These are phyloP conservation scores for Rhodeus uyekii DNA, from an alignment of 2,797 vertebrate species.

Conservation along the genomic window DNA sequence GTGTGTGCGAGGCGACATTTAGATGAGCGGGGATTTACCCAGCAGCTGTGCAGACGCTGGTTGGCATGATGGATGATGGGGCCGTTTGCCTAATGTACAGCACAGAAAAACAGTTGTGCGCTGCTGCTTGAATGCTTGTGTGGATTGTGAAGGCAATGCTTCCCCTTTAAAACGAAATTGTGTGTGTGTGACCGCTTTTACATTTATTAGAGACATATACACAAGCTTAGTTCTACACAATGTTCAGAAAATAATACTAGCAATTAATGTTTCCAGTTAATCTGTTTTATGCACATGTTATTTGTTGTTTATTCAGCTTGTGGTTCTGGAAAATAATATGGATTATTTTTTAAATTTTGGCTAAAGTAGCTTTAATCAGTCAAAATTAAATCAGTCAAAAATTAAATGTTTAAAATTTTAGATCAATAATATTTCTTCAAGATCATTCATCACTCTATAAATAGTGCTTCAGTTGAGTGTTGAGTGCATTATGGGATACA, in stretches of 20 bases:
- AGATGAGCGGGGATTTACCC: constrained; percentile 55
- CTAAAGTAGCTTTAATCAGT: not conserved
- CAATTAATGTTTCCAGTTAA: not conserved
- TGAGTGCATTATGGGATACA: not conserved
- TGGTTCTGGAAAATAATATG: not conserved
- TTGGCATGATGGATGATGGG: constrained; percentile 51
- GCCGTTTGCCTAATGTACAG: constrained; percentile 43
- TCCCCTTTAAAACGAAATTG: not conserved
- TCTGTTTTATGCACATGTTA: not conserved
- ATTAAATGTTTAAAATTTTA: not conserved
- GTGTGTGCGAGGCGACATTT: constrained; percentile 55
- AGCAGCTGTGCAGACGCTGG: constrained; percentile 47
- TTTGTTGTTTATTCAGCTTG: not conserved
- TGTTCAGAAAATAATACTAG: not conserved
- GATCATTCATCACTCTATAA: not conserved
- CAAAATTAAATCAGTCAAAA: not conserved
- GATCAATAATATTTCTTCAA: not conserved
- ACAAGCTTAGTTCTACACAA: not conserved
- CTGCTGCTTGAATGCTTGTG: constrained; percentile 2
- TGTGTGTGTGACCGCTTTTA: not conserved
- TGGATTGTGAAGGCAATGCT: constrained; percentile 23
- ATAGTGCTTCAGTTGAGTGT: not conserved
- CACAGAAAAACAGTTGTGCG: constrained; percentile 42
- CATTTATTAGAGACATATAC: not conserved
- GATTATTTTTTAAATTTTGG: not conserved